These are phyloP conservation scores for Spea bombifrons DNA, from an alignment of 2,113 vertebrate genomes.

Conservation along the genomic window DNA sequence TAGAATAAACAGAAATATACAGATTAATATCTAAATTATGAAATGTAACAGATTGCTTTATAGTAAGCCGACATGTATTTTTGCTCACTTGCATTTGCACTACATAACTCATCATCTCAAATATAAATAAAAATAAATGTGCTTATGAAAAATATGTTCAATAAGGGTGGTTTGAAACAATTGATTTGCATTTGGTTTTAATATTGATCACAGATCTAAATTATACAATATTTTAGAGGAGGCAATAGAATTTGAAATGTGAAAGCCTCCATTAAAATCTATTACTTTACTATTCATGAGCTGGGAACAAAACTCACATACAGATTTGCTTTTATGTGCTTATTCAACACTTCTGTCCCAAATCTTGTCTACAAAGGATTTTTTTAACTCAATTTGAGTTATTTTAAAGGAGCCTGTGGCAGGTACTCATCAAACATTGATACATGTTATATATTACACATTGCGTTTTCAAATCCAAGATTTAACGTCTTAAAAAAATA, in stretches of 20 bases:
- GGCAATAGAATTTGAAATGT: background rate
- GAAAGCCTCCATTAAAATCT: background rate
- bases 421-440: slow-evolving; percentile 25
- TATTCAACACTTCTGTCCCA: background rate
- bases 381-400: slow-evolving; percentile 14
- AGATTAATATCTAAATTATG: too few relatives aligned
- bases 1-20: too few relatives aligned
- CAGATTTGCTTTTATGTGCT: slow-evolving; percentile 3
- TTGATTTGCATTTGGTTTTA: background rate
- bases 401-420: slow-evolving; percentile 11
- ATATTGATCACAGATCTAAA: background rate
- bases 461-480: too few relatives aligned
- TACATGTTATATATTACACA: background rate
- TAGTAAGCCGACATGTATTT: too few relatives aligned
- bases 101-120: too few relatives aligned
- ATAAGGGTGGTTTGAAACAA: too few relatives aligned
- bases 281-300: slow-evolving; percentile 13
- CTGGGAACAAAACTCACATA: background rate
- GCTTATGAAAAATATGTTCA: too few relatives aligned
- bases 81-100: too few relatives aligned
- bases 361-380: slow-evolving; percentile 14
- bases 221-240: background rate
- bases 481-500: too few relatives aligned
- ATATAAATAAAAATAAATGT: too few relatives aligned
- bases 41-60: too few relatives aligned